Conservation (phyloP, 2,888 invertebrate genomes). For the Cryptocheilus praepositus region DNA sequence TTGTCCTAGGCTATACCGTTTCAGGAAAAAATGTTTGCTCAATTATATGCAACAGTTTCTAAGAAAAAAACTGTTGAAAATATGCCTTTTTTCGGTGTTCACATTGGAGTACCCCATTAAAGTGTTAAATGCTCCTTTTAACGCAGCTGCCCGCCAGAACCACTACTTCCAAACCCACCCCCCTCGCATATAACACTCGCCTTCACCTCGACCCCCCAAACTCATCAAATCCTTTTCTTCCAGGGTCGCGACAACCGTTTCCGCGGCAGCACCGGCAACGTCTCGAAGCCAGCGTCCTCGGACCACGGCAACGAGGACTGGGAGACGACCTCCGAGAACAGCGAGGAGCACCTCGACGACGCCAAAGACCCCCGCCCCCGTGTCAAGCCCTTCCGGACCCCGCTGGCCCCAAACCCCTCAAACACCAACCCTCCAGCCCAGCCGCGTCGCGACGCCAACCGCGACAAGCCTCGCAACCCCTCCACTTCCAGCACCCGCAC, state of each 20-base stretch:
- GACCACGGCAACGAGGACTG: slow-evolving; percentile 82
- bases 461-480: slow-evolving; percentile 70
- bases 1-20: no score
- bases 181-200: no score
- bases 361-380: slow-evolving; percentile 68
- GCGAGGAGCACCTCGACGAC: slow-evolving; percentile 77
- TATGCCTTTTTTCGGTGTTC: no score
- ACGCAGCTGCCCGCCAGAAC: no score
- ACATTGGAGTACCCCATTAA: no score
- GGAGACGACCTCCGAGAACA: slow-evolving; percentile 91
- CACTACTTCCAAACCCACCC: no score
- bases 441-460: slow-evolving; percentile 57
- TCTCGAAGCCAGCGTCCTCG: slow-evolving; percentile 67
- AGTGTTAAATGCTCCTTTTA: no score
- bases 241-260: slow-evolving; percentile 70
- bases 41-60: no score
- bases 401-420: slow-evolving; percentile 54
- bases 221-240: slow-evolving; percentile 23
- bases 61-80: no score
- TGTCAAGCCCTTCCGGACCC: slow-evolving; percentile 62
- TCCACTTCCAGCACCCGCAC: slow-evolving; percentile 66
- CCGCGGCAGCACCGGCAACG: slow-evolving; percentile 57
- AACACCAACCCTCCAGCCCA: slow-evolving; percentile 44
- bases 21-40: no score
- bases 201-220: no score